Evolutionary conservation across 1,140 invertebrate genomes (phyloP), one percentile per base, ranked within the genome.

Genomic region (Latrodectus geometricus): DNA sequence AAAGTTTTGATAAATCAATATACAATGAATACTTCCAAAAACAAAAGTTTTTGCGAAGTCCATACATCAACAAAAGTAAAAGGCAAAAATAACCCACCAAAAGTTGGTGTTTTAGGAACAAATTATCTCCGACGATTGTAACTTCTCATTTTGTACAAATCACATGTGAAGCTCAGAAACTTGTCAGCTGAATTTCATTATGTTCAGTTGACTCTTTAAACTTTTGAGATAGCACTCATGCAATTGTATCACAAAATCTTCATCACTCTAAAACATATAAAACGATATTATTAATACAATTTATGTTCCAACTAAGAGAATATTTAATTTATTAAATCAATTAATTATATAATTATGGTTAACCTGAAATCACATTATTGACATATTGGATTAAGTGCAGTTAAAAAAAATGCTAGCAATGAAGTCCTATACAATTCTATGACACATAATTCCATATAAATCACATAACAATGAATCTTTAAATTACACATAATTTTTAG

Each of bases 181-280:
- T 66, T 66, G 50, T 86, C 68, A 86, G 66, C 77, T 80, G 12
- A 21, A 7, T 65, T 73, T 73, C 14, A 86, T 9, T 65, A 21
- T 61, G 66, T 74, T 73, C 56, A 86, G 68, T 20, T 80, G 85
- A 74, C 73, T 79, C 23, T 86, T 86, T 61, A 86, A 65, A 17
- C 85, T 79, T 69, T 86, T 79, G 17, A 86, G 52, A 68, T 86
- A 86, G 23, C 85, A 86, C n/a, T 86, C 85, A 76, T 86, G 85
- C 15, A 86, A 52, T 21, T 86, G 85, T 23, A 80, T 80, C 69
- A 86, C 77, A 80, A 86, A 86, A 50, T 75, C 85, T 15, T 86
- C 85, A 80, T 86, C 85, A 86, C 61, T 79, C 85, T 86, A 49
- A 73, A 74, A 54, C 54, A 7, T 35, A 35, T 3, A 35, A 3